Conservation (phyloP, 2,888 invertebrate species). For the Ormia ochracea region DNA sequence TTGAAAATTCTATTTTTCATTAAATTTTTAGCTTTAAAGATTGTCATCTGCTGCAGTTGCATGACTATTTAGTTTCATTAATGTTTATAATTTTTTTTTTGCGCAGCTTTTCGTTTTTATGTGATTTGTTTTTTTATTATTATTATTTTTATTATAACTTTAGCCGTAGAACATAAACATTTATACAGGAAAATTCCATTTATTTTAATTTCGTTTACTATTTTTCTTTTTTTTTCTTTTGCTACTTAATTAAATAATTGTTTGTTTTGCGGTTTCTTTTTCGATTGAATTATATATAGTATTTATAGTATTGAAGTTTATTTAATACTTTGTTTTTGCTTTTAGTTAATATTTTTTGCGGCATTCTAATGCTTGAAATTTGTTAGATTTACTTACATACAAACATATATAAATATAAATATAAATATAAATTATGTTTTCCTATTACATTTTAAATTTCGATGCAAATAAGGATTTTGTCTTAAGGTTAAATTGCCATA, state of each 20-base stretch:
- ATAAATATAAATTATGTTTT: neutral
- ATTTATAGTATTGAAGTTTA: neutral
- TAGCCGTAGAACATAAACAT: slow-evolving; percentile 44
- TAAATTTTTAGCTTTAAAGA: slow-evolving; percentile 50
- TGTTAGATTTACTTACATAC: neutral
- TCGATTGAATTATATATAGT: too few species aligned
- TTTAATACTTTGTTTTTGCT: neutral
- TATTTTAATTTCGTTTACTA: slow-evolving; percentile 27
- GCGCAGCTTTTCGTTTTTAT: slow-evolving; percentile 23
- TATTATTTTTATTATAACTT: slow-evolving; percentile 22
- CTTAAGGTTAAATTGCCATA: neutral
- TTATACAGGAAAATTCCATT: slow-evolving; percentile 55
- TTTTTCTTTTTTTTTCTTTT: slow-evolving; percentile 14
- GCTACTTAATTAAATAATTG: neutral
- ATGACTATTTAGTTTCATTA: slow-evolving; percentile 22
- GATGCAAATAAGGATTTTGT: slow-evolving; percentile 15
- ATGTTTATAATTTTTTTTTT: slow-evolving; percentile 27
- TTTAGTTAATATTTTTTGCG: neutral
- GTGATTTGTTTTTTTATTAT: slow-evolving; percentile 63
- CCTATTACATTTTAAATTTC: slow-evolving; percentile 21
- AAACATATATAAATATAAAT: too few species aligned
- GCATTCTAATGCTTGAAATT: neutral
- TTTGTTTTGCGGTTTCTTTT: neutral
- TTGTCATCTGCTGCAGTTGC: slow-evolving; percentile 55
- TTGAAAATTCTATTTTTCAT: slow-evolving; percentile 3